Evolutionary conservation across 2,888 invertebrate genomes (phyloP), one percentile per base, ranked within the genome.

Genomic region (Bombyx huttoni): DNA sequence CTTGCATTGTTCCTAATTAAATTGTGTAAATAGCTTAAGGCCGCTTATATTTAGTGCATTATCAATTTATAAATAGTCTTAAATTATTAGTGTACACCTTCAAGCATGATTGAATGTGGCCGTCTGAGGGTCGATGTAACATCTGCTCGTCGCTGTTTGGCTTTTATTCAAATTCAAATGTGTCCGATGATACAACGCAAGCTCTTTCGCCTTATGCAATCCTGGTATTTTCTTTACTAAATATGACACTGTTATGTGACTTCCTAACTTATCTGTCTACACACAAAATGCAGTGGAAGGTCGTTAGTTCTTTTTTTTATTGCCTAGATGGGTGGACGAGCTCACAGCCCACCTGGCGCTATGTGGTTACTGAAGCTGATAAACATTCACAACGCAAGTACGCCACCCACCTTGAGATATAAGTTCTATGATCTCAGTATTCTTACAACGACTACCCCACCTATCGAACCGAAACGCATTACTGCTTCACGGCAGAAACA

Each of bases 81-180:
- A 55, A 57, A 59, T 51, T 55, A 58, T 59, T 56, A 56, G 46
- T 45, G 8, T 51, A 73, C 73, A 75, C 80, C 81, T 84, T 84
- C 80, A 76, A 72, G 82, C 75, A 68, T 81, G 79, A 84, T 78
- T 77, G 79, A 73, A 70, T 73, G 65, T 65, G 70, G 70, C 74
- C 67, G 75, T 74, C 67, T 67, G 79, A 78, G 84, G 83, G 82
- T 78, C 82, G 75, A 61, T 62, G 61, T 58, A 65, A 67, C 75
- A 79, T 79, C 77, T 78, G 78, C 70, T 63, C 68, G 65, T 70
- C 69, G 65, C 59, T 63, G 69, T 66, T 81, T 81, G 78, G 79
- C 78, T 73, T 69, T 65, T 59, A 79, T 80, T 83, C 80, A 82
- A 83, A 81, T 80, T 75, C 65, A 73, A 73, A 77, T 70, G 66